Evolutionary conservation across 2,113 vertebrate species (phyloP), one percentile per base, ranked within the genome.

Genomic region (Petromus typicus): DNA sequence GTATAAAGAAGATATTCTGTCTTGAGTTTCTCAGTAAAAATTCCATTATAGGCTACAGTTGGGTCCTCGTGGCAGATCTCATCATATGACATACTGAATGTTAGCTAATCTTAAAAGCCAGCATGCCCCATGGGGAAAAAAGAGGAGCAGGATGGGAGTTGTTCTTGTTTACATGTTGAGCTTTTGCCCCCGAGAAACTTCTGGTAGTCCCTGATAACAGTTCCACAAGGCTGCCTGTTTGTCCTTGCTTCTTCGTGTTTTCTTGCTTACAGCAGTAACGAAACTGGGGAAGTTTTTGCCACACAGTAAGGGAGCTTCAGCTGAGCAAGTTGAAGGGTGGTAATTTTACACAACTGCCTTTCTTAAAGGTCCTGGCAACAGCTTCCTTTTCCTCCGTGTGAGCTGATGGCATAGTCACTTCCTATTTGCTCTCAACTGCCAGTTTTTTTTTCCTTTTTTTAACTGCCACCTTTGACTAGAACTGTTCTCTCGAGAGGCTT

Each of bases 351-450:
- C 97, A 96, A 98, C 64, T 88, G 92, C 94, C 98, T 98, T 98
- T 97, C 98, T 98, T 94, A 97, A 93, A 96, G 98, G 96, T 92
- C 96, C 92, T 97, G 97, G 93, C 96, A 97, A 97, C 96, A 98
- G 97, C 96, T 98, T 98, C 97, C 96, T 96, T 97, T 96, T 89
- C 94, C 97, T 96, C 95, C 95, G 93, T 95, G 95, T 93, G 92
- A 96, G 94, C 95, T 64, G 45, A 73, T 98, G 98, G 98, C 96
- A 98, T 94, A 98, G 97, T 87, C 84, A 82, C 97, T 98, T 98
- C 89, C 93, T 97, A 97, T 94, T 98, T 97, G 88, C 97, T 97
- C 95, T 96, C 98, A 97, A 97, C 98, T 96, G 98, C 93, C 96
- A 93, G 88, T 96, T 96, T 96, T 95, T n/a, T 96, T 91, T 97